Percentiles rank a stretch among this genome's conserved stretches.
Conservation (phyloP, 2,113 vertebrate genomes). For the Ginglymostoma cirratum region DNA sequence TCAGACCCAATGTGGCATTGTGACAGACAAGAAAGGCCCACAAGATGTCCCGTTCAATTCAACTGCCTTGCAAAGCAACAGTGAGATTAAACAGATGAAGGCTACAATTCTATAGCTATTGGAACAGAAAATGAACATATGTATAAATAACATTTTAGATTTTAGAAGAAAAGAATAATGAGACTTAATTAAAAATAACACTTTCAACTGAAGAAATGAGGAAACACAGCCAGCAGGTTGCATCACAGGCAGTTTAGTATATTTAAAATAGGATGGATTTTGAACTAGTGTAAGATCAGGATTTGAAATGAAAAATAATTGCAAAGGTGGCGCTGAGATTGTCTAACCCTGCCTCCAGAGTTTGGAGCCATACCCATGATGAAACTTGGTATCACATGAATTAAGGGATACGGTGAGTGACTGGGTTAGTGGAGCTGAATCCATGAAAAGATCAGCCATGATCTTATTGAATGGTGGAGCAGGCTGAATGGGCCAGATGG, state of each 20-base stretch:
- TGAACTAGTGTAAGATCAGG: not conserved
- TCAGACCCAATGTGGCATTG: no score
- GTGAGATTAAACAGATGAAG: not conserved
- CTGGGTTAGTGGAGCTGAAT: no score
- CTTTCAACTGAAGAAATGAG: not conserved
- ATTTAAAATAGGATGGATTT: not conserved
- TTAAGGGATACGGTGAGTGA: no score
- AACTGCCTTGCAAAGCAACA: not conserved
- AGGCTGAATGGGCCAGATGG: no score
- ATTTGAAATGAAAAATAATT: not conserved
- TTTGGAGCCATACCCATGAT: not conserved
- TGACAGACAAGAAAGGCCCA: not conserved
- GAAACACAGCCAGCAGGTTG: not conserved
- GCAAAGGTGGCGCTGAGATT: not conserved
- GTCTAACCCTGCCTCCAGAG: not conserved
- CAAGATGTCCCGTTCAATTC: not conserved
- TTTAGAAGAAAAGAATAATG: not conserved
- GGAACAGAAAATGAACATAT: not conserved
- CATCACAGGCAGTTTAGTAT: not conserved
- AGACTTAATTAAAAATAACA: not conserved
- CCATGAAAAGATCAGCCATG: no score
- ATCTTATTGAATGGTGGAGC: no score
- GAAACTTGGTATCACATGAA: not conserved
- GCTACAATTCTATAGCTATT: not conserved
- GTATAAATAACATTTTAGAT: not conserved